Base-by-base conservation (phyloP, 1,140 invertebrate genomes). In the Eciton burchellii region DNA sequence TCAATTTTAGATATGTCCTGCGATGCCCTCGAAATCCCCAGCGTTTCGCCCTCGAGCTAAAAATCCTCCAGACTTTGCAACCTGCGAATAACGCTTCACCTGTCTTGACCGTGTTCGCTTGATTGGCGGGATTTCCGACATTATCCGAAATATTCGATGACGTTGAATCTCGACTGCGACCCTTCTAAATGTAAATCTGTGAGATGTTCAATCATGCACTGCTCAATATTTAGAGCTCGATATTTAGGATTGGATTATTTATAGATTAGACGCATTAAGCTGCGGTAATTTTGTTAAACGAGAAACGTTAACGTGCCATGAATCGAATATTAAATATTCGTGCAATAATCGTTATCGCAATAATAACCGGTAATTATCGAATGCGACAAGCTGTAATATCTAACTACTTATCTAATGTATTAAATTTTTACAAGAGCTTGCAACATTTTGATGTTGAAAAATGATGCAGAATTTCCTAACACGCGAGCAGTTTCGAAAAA, bases 311-410 rank as follows among this genome's bases (percentile, higher is more conserved):
- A 5, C n/a, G 6, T 4, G 8, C 12, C 43, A 5, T 52, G 24
- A 59, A 49, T 65, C 35, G 3, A 21, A 52, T 63, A 76, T 52
- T 52, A 52, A 74, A 63, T 1, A 63, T 41, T 43, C 52, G 8
- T 49, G 29, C n/a, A 49, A 26, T 26, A 41, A 74, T 65, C 63
- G 45, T 2, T 59, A 57, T 73, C 11, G 19, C 21, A n/a, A n/a
- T 41, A 21, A 63, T 52, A 52, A 11, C 49, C 5, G 1, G 11
- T 65, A 45, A 45, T 60, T 59, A 73, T 43, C 21, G n/a, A 72
- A 45, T 62, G 9, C 12, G 9, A 19, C 21, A 24, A 43, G 16
- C 3, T 59, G 9, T 74, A 74, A 72, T n/a, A 19, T 2, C 3
- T 2, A 47, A n/a, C n/a, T 74, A 21, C 12, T 21, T 52, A n/a